Base-by-base conservation (phyloP, 2,797 vertebrate species). In the Trematomus bernacchii region DNA sequence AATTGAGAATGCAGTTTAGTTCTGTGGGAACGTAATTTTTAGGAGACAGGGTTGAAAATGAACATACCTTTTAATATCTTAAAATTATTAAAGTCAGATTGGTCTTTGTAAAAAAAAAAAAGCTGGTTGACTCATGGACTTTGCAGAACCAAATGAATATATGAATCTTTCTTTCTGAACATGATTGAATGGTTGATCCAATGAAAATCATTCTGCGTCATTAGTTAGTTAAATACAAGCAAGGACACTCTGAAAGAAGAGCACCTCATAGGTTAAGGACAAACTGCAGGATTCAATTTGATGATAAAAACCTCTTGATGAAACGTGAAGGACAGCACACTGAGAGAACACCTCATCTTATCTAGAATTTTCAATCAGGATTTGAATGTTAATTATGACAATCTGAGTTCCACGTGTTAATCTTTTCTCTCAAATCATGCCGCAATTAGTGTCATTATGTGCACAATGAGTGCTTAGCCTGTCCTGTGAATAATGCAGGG, bases 381-480 rank as follows among this genome's bases (percentile, higher is more conserved):
- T 30, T 46, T 60, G 40, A 71, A 59, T 75, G 47, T 73, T 82
- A 83, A 89, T 83, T 84, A 77, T 19, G 37, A 77, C 62, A 77
- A 68, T 63, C 77, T 66, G 15, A 74, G 16, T 69, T 77, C 30
- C 50, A 64, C 10, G 0, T 51, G 18, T 59, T 74, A 68, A 77
- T 82, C 79, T 66, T 61, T 71, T 74, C 30, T 67, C 46, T 73
- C 71, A 66, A 74, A 83, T 85, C 48, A 47, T 43, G 58, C 40
- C 33, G 73, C 72, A 84, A 71, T 85, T 86, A 80, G 67, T 54
- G 80, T 79, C 81, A 74, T 79, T 76, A 51, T 64, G 74, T 53
- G 57, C 62, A 73, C 37, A 80, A 77, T 64, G 60, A 76, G 65
- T 52, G 59, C 11, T 50, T 62, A 12, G 21, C 42, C 44, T 63